Conservation (phyloP, 92 coral and sea anemone genomes). For the Palythoa heliodiscus region DNA sequence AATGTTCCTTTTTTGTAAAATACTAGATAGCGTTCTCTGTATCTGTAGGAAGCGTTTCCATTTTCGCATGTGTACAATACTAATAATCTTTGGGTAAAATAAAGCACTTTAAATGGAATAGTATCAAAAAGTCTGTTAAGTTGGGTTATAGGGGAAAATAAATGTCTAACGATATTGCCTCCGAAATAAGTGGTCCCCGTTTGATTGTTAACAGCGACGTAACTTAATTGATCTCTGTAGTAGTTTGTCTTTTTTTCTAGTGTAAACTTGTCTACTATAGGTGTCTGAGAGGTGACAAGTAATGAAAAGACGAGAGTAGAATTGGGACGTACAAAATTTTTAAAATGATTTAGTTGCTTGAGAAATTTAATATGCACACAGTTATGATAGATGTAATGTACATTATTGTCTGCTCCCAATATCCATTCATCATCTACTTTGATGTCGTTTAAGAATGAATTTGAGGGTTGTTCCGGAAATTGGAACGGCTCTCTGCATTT, state of each 20-base stretch:
- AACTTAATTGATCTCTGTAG: neutral
- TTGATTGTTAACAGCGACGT: neutral
- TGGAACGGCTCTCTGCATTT: neutral
- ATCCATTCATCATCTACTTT: neutral
- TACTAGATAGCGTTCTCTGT: neutral
- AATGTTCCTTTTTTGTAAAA: slow-evolving; percentile 14
- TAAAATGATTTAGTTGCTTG: neutral
- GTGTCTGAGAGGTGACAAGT: neutral
- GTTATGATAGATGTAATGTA: neutral
- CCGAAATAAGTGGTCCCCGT: neutral
- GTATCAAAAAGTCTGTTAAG: neutral
- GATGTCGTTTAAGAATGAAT: neutral
- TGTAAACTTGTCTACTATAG: neutral
- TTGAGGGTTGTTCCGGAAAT: neutral
- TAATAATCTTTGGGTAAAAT: neutral
- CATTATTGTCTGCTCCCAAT: neutral
- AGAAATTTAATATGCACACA: neutral
- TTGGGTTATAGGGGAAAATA: neutral
- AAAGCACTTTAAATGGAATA: neutral
- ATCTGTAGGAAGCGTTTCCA: neutral
- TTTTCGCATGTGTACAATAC: neutral
- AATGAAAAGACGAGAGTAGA: neutral
- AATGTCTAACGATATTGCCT: neutral
- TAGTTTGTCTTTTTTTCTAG: neutral
- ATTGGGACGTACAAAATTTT: neutral